Conservation (phyloP, 1,140 invertebrate genomes). For the Drosophila ohnishii region DNA sequence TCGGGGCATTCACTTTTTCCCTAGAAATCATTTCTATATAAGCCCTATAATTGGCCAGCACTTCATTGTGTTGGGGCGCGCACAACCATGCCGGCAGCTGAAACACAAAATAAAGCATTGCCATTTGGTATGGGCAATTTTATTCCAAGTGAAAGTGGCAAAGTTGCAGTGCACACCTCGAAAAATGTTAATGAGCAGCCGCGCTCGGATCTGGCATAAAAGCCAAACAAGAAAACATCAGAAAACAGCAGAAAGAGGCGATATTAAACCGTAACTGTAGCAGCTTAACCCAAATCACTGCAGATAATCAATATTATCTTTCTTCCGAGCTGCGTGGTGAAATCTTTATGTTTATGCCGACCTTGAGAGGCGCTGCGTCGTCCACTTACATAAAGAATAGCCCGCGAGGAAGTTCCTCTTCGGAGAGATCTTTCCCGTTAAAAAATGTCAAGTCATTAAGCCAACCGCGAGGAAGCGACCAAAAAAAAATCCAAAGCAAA, state of each 20-base stretch:
- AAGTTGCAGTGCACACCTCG: slow-evolving; percentile 78
- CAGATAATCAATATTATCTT: slow-evolving; percentile 59
- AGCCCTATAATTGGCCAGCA: slow-evolving; percentile 71
- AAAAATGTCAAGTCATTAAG: slow-evolving; percentile 61
- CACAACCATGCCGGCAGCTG: slow-evolving; percentile 21
- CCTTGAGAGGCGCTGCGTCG: slow-evolving; percentile 40
- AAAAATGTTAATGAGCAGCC: slow-evolving; percentile 78
- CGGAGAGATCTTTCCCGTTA: neutral
- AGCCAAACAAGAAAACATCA: slow-evolving; percentile 34
- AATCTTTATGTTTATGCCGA: slow-evolving; percentile 54
- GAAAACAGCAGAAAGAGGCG: slow-evolving; percentile 27
- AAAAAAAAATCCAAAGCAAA: slow-evolving; percentile 16
- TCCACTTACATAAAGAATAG: slow-evolving; percentile 55
- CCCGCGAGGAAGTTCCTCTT: slow-evolving; percentile 30
- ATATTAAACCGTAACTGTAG: slow-evolving; percentile 62
- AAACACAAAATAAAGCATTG: slow-evolving; percentile 57
- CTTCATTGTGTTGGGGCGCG: slow-evolving; percentile 61
- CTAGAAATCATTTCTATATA: slow-evolving; percentile 65
- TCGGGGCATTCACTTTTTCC: slow-evolving; percentile 71
- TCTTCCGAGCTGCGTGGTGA: slow-evolving; percentile 36
- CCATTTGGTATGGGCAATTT: slow-evolving; percentile 74
- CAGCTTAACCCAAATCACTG: slow-evolving; percentile 63
- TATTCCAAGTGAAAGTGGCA: slow-evolving; percentile 80
- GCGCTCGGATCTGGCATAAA: slow-evolving; percentile 48
- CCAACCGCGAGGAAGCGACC: slow-evolving; percentile 10